Evolutionary conservation across 2,888 invertebrate species (phyloP), one percentile per base, ranked within the genome.

Genomic region (Phorcus lineatus): DNA sequence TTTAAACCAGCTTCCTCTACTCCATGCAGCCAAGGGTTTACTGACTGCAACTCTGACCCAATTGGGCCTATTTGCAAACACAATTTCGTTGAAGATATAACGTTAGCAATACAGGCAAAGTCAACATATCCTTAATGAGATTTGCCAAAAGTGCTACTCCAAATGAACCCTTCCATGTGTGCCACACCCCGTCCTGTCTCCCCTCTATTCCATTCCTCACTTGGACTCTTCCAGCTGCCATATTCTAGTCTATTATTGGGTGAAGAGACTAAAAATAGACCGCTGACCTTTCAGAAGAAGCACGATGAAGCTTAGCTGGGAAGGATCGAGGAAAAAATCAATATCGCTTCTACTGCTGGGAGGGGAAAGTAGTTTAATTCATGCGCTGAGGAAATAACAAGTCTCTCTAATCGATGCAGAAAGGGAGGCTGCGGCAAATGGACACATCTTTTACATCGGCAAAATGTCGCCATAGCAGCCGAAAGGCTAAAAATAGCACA

Each of bases 251-350:
- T 81, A 84, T 84, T 84, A 76, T 79, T 80, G 83, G 86, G 80
- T 81, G 77, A 81, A 47, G 78, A 74, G 78, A 76, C 86, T 86
- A 84, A 78, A 81, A 80, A 82, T 86, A 84, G 82, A 74, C 16
- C 66, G 70, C 62, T 80, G 78, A 81, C 67, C 75, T 79, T 81
- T 76, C 67, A 53, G 28, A 79, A 31, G 77, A 66, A 54, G 40
- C 79, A 78, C 40, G 66, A 66, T 52, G 57, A 40, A 78, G 40
- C 31, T 17, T 31, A 28, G 31, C 70, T 40, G 36, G 70, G 36
- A 36, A 70, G 70, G 70, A 70, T 70, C 36, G 70, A 70, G 40
- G 36, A 40, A 40, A 70, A 70, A 70, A 70, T 70, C 70, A 70
- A 70, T 70, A 70, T 36, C 13, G 16, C 40, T 40, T 31, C 36